Base-by-base conservation (phyloP, 2,113 vertebrate species). In the Pachycephala philippinensis region DNA sequence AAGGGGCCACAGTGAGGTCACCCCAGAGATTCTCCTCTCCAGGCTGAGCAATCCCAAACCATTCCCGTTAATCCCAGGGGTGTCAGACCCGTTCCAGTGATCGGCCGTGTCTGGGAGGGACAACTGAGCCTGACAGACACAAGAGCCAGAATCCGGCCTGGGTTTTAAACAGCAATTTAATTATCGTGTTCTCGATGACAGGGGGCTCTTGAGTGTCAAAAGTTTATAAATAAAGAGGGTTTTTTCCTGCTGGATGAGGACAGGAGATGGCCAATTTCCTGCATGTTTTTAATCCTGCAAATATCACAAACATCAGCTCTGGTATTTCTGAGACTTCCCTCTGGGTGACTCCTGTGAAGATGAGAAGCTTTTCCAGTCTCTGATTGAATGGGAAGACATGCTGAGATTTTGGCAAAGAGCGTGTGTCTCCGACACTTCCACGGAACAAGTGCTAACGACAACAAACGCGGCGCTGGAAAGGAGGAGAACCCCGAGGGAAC, bases 331-430 rank as follows among this genome's bases (percentile, higher is more conserved):
- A 90, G 89, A 2, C 90, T 94, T 89, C 84, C 89, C 78, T 83
- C 52, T 68, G 89, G 63, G 79, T 96, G 70, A 87, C 37, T 96
- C 70, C 70, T 71, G 85, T 27, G 78, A 93, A 71, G 94, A 95
- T 84, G 86, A 88, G 94, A 64, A 96, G 91, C 87, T 80, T 91
- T 90, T 35, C 78, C 89, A 77, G 78, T 0, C 89, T 91, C 71
- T 28, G 77, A 50, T 4, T 87, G 93, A 91, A 91, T 65, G 81
- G 84, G 87, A 83, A 83, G 91, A 79, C 93, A 61, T 19, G 95
- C 91, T 93, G 96, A 59, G 91, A n/a, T 93, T 78, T 90, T 95
- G 94, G 82, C 89, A 94, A 10, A 54, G 86, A 86, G 18, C 75
- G 6, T 11, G 70, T 45, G 74, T 72, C 91, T 83, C 40, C 71